Percentiles rank a stretch among this genome's conserved stretches.
Evolutionary conservation across 2,797 vertebrate genomes (phyloP).

Genomic region (Cynodonichthys magdalenae): DNA sequence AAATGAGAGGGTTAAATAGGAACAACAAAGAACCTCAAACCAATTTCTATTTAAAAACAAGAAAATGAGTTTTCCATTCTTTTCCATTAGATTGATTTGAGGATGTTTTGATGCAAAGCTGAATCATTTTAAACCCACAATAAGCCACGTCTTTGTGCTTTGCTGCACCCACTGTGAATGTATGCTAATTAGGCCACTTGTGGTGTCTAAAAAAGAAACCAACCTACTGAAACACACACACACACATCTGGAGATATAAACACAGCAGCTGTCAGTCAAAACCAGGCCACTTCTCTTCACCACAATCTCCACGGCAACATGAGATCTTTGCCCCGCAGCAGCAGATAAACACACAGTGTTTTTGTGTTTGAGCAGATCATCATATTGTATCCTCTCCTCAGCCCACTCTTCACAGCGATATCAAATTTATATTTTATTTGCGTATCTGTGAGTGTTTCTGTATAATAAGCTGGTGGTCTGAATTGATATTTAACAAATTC

Average conservation of each 20-base stretch:
- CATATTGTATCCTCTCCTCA: slow-evolving; percentile 1
- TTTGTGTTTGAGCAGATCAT: slow-evolving; percentile 2
- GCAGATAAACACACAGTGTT: not conserved
- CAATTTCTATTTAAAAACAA: not conserved
- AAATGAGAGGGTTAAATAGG: slow-evolving; percentile 15
- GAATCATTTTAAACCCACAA: slow-evolving; percentile 26
- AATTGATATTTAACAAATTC: slow-evolving; percentile 8
- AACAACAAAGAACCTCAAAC: slow-evolving; percentile 14
- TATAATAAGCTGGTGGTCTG: slow-evolving; percentile 24
- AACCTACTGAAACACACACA: slow-evolving; percentile 31
- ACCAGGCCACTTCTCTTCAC: slow-evolving; percentile 22
- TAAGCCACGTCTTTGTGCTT: slow-evolving; percentile 21
- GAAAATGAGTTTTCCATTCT: slow-evolving; percentile 9
- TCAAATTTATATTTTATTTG: slow-evolving; percentile 8
- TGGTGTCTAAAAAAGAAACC: slow-evolving; percentile 44
- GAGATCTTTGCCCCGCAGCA: slow-evolving; percentile 19
- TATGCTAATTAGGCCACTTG: slow-evolving; percentile 53
- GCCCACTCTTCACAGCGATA: slow-evolving; percentile 4
- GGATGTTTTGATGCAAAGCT: slow-evolving; percentile 21
- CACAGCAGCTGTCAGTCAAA: slow-evolving; percentile 46
- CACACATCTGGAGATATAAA: slow-evolving; percentile 5
- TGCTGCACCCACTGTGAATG: slow-evolving; percentile 37
- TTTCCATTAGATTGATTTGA: slow-evolving; percentile 5
- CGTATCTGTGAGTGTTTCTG: not conserved
- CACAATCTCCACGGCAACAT: slow-evolving; percentile 49